Evolutionary conservation across 2,113 vertebrate species (phyloP), one percentile per base, ranked within the genome.

Genomic region (Elephantulus edwardii): DNA sequence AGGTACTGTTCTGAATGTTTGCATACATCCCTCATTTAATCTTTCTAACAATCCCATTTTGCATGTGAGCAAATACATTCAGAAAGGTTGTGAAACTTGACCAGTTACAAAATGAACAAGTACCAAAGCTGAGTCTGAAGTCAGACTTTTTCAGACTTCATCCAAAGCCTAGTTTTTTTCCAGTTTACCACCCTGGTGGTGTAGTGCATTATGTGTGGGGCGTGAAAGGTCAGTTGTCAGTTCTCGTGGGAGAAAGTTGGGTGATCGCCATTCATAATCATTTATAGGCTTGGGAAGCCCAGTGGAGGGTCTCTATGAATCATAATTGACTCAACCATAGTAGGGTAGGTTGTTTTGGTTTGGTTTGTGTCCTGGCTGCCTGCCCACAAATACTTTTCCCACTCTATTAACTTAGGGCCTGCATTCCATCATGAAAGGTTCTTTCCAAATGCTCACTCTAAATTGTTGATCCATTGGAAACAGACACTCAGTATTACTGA

Each of bases 61-160:
- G 54, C 10, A 82, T n/a, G 50, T 82, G 48, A 77, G 75, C 50
- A 93, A 72, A 77, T 40, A 71, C 54, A 82, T 17, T 83, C 80
- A 80, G n/a, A 87, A 44, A 86, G 20, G 13, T 14, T 84, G 40
- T 90, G 42, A 75, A 52, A 76, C 46, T 66, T n/a, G n/a, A n/a
- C n/a, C n/a, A n/a, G n/a, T n/a, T n/a, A 85, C 30, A 70, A 88
- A 83, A 74, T 19, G 5, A 40, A 52, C 7, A 20, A 30, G 19
- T 9, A 38, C 40, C 20, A 91, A 79, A 75, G 20, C 74, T 76
- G 24, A 90, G 44, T 80, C 60, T n/a, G 71, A 60, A 68, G 35
- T 30, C 24, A 66, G 50, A 30, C 74, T 46, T 85, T n/a, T 33
- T 33, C 17, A 74, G 30, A 1, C 50, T 68, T 66, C 54, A 40